Evolutionary conservation across 2,113 vertebrate species (phyloP).

Genomic region (Ranitomeya imitator): DNA sequence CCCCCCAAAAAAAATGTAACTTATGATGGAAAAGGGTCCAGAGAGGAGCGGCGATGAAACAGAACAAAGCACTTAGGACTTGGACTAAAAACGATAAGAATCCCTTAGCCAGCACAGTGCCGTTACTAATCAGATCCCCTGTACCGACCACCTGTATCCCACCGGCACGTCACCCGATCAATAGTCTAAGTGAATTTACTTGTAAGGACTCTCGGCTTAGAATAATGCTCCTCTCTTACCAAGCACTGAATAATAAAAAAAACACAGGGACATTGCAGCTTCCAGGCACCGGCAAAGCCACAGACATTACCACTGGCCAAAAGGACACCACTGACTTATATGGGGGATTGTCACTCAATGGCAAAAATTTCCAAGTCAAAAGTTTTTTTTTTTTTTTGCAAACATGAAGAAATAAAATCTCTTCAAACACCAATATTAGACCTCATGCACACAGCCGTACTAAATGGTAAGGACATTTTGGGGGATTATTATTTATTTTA

Average conservation of each 20-base stretch:
- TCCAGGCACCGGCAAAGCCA: too few relatives aligned
- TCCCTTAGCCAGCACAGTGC: slow-evolving; percentile 9
- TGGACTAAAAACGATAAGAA: slow-evolving; percentile 23
- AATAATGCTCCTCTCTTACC: background rate
- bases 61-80: slow-evolving; percentile 38
- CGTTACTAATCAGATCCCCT: background rate
- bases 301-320: too few relatives aligned
- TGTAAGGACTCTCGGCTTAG: background rate
- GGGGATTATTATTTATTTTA: too few relatives aligned
- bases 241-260: background rate
- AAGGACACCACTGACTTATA: too few relatives aligned
- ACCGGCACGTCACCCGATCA: background rate
- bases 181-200: slow-evolving; percentile 3
- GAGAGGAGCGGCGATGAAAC: background rate
- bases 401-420: too few relatives aligned
- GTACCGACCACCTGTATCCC: slow-evolving; percentile 17
- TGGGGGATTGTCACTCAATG: too few relatives aligned
- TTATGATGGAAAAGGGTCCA: background rate
- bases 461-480: too few relatives aligned
- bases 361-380: too few relatives aligned
- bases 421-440: too few relatives aligned
- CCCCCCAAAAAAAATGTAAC: background rate
- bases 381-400: too few relatives aligned
- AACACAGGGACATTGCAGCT: background rate
- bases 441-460: too few relatives aligned